Evolutionary conservation across 1,140 invertebrate species (phyloP).

Genomic region (Latrodectus geometricus): DNA sequence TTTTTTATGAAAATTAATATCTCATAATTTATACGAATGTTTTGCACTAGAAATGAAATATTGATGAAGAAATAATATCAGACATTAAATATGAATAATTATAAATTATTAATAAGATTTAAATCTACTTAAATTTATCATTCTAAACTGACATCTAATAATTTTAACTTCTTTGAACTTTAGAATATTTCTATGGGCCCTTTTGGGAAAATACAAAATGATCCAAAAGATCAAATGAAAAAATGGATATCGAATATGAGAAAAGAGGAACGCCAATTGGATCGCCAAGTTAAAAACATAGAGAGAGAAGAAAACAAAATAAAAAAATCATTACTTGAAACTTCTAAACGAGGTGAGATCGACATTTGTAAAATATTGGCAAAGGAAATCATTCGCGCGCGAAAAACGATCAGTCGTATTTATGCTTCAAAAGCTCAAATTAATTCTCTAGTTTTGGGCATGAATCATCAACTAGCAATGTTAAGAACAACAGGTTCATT

Average conservation of each 20-base stretch:
- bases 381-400: conserved; percentile 91
- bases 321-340: conserved; percentile 92
- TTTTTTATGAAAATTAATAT: no score
- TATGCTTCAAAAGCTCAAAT: conserved; percentile 96
- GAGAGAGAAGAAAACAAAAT: conserved; percentile 97
- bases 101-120: no score
- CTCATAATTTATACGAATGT: no score
- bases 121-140: no score
- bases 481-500: conserved; percentile 90
- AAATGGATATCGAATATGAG: conserved; percentile 94
- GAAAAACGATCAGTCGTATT: conserved; percentile 90
- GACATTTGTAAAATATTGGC: conserved; percentile 95
- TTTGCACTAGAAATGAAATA: no score
- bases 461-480: conserved; percentile 95
- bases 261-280: conserved; percentile 91
- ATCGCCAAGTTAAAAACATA: conserved; percentile 93
- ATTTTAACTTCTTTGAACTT: no score
- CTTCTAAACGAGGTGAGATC: conserved; percentile 94
- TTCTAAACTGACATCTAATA: no score
- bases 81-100: no score
- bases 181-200: conserved; percentile 78
- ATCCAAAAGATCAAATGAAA: conserved; percentile 91
- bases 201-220: conserved; percentile 87
- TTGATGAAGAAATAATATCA: no score
- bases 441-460: conserved; percentile 95